These are phyloP conservation scores for Uropetala carovei DNA, from an alignment of 2,888 invertebrate genomes.

Conservation along the genomic window DNA sequence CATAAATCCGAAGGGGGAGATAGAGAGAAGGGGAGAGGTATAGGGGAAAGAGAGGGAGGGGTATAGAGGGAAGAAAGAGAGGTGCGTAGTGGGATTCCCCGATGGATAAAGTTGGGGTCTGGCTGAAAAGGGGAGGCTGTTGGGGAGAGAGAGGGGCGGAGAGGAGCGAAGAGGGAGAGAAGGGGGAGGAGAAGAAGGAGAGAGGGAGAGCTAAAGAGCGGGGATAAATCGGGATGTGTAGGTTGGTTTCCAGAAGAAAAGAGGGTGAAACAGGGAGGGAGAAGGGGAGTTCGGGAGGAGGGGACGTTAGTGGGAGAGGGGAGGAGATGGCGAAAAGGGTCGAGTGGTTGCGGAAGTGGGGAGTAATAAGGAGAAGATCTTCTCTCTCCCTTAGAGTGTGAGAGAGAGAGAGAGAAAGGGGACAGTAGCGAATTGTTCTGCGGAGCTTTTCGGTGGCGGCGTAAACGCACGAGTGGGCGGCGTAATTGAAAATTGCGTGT, in stretches of 20 bases:
- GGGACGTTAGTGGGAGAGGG: background rate
- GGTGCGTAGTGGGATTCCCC: conserved; percentile 7
- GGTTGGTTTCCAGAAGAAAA: conserved; percentile 28
- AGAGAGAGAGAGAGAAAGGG: background rate
- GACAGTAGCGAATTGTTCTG: conserved; percentile 55
- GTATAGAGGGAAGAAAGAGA: background rate
- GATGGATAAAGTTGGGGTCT: background rate
- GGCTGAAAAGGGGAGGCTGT: background rate
- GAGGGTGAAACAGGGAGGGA: background rate
- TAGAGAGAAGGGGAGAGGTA: background rate
- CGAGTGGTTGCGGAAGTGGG: background rate
- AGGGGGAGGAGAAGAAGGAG: background rate
- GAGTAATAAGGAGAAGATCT: conserved; percentile 53
- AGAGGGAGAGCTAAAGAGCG: conserved; percentile 9
- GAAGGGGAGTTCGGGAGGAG: background rate
- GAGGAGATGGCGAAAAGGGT: conserved; percentile 20
- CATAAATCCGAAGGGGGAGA: conserved; percentile 51
- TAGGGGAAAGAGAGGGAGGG: too few species aligned
- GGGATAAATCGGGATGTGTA: conserved; percentile 50
- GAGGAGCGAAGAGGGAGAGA: background rate
- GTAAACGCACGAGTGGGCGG: conserved; percentile 45
- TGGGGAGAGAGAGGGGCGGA: background rate
- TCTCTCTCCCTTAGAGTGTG: background rate
- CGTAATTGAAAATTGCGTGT: conserved; percentile 39
- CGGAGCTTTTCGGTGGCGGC: conserved; percentile 37